Percentiles rank a stretch among this genome's conserved stretches.
Evolutionary conservation across 2,888 invertebrate genomes (phyloP).

Genomic region (Leuctra nigra): DNA sequence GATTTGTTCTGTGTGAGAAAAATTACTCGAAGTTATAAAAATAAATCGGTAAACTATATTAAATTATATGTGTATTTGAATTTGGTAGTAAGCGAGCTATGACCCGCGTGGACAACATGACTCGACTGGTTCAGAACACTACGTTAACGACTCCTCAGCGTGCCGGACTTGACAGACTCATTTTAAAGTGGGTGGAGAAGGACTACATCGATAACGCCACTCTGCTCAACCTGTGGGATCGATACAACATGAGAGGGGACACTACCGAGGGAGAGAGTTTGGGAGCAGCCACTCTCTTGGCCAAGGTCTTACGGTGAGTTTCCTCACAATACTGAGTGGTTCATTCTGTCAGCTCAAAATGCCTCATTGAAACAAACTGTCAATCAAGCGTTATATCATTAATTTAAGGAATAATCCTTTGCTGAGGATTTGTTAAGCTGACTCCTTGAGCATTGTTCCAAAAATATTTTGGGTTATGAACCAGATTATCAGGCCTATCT

Average conservation of each 20-base stretch:
- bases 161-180: conserved; percentile 53
- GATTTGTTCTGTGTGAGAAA: no score
- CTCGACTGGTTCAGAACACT: conserved; percentile 43
- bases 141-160: conserved; percentile 52
- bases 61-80: no score
- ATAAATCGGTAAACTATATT: no score
- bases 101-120: conserved; percentile 56
- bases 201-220: conserved; percentile 44
- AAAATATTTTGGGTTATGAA: no score
- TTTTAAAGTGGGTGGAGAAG: conserved; percentile 53
- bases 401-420: no score
- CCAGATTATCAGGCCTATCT: no score
- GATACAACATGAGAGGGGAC: conserved; percentile 64
- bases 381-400: no score
- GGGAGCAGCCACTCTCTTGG: conserved; percentile 66
- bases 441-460: no score
- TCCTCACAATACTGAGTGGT: conserved; percentile 4
- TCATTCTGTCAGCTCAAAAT: neutral
- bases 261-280: conserved; percentile 64
- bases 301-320: conserved; percentile 60
- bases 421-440: no score
- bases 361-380: no score
- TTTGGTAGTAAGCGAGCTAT: no score
- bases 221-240: conserved; percentile 74
- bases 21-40: no score